These are phyloP conservation scores for Caenorhabditis afra DNA, from an alignment of 2,888 invertebrate genomes.

Conservation along the genomic window DNA sequence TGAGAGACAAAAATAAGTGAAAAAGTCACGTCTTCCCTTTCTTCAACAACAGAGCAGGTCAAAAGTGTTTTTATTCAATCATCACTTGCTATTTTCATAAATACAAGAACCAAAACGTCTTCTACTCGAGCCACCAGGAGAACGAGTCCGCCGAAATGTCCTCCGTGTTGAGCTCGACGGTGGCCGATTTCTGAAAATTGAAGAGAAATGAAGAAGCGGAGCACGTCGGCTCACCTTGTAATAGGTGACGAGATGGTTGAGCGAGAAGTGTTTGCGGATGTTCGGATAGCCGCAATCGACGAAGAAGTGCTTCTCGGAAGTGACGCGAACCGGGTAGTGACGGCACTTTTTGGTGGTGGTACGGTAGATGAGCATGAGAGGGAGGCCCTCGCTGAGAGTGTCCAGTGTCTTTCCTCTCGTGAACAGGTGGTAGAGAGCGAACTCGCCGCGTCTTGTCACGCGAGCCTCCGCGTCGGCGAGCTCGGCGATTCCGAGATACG, in stretches of 20 bases:
- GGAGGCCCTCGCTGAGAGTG: conserved; percentile 11
- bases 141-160: conserved; percentile 48
- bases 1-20: not conserved
- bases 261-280: conserved; percentile 35
- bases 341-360: conserved; percentile 41
- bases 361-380: conserved; percentile 47
- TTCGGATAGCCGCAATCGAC: conserved; percentile 49
- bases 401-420: conserved; percentile 10
- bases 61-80: no score
- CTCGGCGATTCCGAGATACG: conserved; percentile 25
- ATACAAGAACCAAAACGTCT: no score
- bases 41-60: no score
- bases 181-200: conserved; percentile 28
- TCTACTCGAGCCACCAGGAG: conserved; percentile 49
- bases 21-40: not conserved
- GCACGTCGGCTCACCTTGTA: conserved; percentile 8
- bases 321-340: conserved; percentile 25
- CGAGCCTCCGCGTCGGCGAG: conserved; percentile 18
- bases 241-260: conserved; percentile 23
- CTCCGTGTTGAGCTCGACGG: conserved; percentile 36
- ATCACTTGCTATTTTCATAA: no score
- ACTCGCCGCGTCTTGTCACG: conserved; percentile 34
- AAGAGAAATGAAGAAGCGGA: not conserved
- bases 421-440: conserved; percentile 37
- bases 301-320: conserved; percentile 22